Percentiles rank a stretch among this genome's conserved stretches.
These are phyloP conservation scores for Galleria mellonella DNA, from an alignment of 1,140 invertebrate genomes.

Conservation along the genomic window DNA sequence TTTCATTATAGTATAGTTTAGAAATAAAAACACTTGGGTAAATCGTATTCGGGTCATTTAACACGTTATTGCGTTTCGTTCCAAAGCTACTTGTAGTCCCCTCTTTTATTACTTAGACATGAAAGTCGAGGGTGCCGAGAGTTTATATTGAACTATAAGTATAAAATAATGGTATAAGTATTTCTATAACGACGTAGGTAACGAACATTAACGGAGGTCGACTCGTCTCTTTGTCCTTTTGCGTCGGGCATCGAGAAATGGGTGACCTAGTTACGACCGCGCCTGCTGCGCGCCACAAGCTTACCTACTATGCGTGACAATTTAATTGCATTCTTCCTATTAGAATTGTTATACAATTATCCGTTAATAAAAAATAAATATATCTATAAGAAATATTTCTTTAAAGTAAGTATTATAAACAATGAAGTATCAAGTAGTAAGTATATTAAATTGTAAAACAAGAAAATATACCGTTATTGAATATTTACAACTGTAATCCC, in stretches of 20 bases:
- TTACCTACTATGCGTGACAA: constrained; percentile 42
- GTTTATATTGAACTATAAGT: not conserved
- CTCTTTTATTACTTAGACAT: too few species aligned
- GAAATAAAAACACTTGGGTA: too few species aligned
- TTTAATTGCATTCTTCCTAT: constrained; percentile 50
- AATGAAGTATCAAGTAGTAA: not conserved
- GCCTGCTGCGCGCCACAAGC: constrained; percentile 25
- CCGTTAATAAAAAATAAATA: constrained; percentile 1
- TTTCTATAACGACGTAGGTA: constrained; percentile 34
- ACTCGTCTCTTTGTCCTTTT: constrained; percentile 30
- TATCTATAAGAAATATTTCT: too few species aligned
- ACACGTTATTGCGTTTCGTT: not conserved
- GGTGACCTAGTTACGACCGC: constrained; percentile 61
- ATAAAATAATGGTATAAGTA: too few species aligned
- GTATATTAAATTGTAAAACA: too few species aligned
- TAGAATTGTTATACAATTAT: constrained; percentile 3
- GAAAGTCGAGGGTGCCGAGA: constrained; percentile 21
- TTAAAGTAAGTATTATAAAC: too few species aligned
- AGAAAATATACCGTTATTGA: too few species aligned
- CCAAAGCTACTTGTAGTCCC: too few species aligned
- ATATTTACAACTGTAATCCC: too few species aligned
- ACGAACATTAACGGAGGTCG: constrained; percentile 23
- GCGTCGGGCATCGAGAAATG: constrained; percentile 44
- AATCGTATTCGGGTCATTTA: constrained; percentile 4
- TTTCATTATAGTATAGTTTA: too few species aligned